Conservation (phyloP, 2,888 invertebrate species). For the Drosophila limbata region DNA sequence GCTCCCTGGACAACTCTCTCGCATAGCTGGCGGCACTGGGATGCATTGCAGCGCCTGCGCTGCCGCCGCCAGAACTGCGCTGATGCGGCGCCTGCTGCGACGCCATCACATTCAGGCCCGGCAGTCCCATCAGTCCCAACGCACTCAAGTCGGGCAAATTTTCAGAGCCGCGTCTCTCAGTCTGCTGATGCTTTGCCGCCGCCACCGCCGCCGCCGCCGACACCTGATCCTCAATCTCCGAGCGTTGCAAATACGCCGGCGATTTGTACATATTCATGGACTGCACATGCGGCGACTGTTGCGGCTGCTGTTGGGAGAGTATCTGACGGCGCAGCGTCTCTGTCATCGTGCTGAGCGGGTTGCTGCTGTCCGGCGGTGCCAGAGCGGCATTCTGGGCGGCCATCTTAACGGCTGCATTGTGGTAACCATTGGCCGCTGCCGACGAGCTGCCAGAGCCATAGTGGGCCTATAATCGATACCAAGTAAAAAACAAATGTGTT, state of each 20-base stretch:
- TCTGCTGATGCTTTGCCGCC: conserved; percentile 77
- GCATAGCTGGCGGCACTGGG: conserved; percentile 75
- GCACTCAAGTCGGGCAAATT: conserved; percentile 83
- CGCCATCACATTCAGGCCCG: conserved; percentile 83
- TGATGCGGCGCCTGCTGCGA: conserved; percentile 60
- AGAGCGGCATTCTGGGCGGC: conserved; percentile 78
- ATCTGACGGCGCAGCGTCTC: conserved; percentile 83
- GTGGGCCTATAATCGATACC: conserved; percentile 25
- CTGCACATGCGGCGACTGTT: conserved; percentile 82
- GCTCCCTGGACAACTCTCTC: conserved; percentile 64
- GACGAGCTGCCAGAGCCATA: conserved; percentile 72
- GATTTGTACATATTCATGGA: conserved; percentile 84
- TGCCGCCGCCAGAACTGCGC: conserved; percentile 38
- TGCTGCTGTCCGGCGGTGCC: conserved; percentile 78
- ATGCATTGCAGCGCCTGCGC: conserved; percentile 66
- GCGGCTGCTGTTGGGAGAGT: conserved; percentile 83
- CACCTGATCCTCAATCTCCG: conserved; percentile 84
- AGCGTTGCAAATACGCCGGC: conserved; percentile 83
- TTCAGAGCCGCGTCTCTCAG: conserved; percentile 73
- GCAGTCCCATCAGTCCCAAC: conserved; percentile 82
- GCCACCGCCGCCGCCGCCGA: conserved; percentile 80
- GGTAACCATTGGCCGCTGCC: conserved; percentile 81
- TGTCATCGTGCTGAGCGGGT: conserved; percentile 83
- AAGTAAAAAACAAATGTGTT: not conserved
- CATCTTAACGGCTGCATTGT: conserved; percentile 74